Base-by-base conservation (phyloP, 2,113 vertebrate species). In the Centropus unirufus region DNA sequence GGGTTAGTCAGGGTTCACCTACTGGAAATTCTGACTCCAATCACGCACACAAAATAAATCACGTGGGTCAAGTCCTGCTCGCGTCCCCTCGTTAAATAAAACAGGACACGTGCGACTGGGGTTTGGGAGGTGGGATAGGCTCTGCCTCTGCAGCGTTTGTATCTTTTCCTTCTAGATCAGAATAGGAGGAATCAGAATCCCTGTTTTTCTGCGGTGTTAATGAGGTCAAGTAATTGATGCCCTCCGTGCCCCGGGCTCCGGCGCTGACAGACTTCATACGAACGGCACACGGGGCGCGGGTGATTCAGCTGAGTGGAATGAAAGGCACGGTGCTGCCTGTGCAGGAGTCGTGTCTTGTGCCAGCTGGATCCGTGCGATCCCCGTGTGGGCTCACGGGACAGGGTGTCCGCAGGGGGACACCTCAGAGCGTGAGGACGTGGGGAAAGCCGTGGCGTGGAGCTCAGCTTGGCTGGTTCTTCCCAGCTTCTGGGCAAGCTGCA, bases 401-500 rank as follows among this genome's bases (percentile, higher is more conserved):
- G 2, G 2, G 6, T 54, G n/a, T 54, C 57, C 90, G 68, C 79
- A 40, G 77, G 21, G 29, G 44, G n/a, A n/a, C n/a, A n/a, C n/a
- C n/a, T n/a, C 34, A 30, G 49, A 67, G 46, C 27, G 5, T 2
- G 12, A 76, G n/a, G 27, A 32, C 61, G 4, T 13, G 36, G 68
- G 40, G n/a, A 47, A 59, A 90, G 30, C 8, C 27, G 15, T 26
- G 24, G 68, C 34, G 27, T 27, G 36, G 22, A 49, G 27, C 80
- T 63, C 84, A 58, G 22, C 61, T 75, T 75, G 17, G 85, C 61
- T 88, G 51, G 27, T 95, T 87, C 84, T 86, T 96, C 91, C 20
- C 85, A 97, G 96, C 57, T 97, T 96, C 78, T 97, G 96, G n/a
- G n/a, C 40, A 76, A 96, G 59, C 67, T 97, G 96, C 88, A 85